These are phyloP conservation scores for Pangasius krempfi DNA, from an alignment of 2,797 vertebrate species.

Conservation along the genomic window DNA sequence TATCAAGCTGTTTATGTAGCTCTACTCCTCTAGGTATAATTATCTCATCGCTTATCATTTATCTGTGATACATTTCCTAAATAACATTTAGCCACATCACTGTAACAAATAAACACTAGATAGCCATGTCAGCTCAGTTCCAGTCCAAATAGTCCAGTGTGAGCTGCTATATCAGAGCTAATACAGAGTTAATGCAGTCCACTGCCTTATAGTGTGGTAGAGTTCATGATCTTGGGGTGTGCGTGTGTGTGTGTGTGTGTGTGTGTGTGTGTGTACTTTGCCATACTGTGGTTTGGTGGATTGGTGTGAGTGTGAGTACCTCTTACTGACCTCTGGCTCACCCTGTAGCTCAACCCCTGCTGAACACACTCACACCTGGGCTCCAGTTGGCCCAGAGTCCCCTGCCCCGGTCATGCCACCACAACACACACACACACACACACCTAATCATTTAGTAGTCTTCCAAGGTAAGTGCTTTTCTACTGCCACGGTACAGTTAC, in stretches of 20 bases:
- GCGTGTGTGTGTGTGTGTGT: constrained; percentile 11
- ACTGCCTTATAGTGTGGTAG: not conserved
- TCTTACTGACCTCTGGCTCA: constrained; percentile 57
- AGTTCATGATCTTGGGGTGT: not conserved
- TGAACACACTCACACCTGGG: constrained; percentile 57
- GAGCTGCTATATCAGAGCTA: not conserved
- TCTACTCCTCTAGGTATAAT: not conserved
- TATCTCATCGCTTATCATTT: not conserved
- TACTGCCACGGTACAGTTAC: not conserved
- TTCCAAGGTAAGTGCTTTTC: not conserved
- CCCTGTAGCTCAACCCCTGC: constrained; percentile 36
- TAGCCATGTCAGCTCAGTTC: not conserved
- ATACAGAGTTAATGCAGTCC: not conserved
- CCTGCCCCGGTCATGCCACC: constrained; percentile 36
- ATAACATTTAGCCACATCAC: not conserved
- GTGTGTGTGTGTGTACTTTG: not conserved
- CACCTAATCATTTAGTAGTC: not conserved
- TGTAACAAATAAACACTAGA: not conserved
- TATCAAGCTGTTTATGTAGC: not conserved
- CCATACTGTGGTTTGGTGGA: constrained; percentile 45
- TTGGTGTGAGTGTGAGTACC: constrained; percentile 40
- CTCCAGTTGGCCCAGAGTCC: constrained; percentile 47
- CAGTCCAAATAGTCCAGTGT: not conserved
- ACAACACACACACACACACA: constrained; percentile 30
- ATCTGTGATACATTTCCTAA: not conserved